Evolutionary conservation across 2,797 vertebrate genomes (phyloP).

Genomic region (Dromococcyx pavoninus): DNA sequence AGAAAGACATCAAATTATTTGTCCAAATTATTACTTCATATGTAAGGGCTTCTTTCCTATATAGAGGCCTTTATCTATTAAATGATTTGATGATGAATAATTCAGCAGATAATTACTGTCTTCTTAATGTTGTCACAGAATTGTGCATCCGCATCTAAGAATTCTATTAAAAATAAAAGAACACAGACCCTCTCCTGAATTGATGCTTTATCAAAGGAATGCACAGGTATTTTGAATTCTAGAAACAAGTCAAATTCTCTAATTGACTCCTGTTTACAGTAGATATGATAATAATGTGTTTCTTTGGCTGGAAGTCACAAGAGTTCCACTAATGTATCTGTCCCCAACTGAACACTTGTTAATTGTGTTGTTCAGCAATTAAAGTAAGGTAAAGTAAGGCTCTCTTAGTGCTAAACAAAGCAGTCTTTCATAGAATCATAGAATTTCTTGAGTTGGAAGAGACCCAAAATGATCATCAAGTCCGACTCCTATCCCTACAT

Average conservation of each 20-base stretch:
- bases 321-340: background rate
- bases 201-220: conserved; percentile 2
- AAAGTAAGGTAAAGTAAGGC: background rate
- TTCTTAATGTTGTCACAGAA: conserved; percentile 20
- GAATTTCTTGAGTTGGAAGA: no score
- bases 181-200: background rate
- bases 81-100: background rate
- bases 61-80: background rate
- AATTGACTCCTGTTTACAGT: background rate
- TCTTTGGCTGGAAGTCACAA: background rate
- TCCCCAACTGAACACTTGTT: background rate
- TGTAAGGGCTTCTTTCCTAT: background rate
- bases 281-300: background rate
- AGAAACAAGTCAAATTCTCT: background rate
- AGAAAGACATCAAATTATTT: background rate
- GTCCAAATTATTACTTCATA: background rate
- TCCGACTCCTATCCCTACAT: no score
- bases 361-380: background rate
- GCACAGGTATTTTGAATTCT: conserved; percentile 1
- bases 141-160: conserved; percentile 10
- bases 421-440: no score
- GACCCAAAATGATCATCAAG: no score
- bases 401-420: background rate
- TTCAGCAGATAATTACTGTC: conserved; percentile 30
- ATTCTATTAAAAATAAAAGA: conserved; percentile 32